These are phyloP conservation scores for Cotesia vestalis DNA, from an alignment of 1,140 invertebrate species.

Conservation along the genomic window DNA sequence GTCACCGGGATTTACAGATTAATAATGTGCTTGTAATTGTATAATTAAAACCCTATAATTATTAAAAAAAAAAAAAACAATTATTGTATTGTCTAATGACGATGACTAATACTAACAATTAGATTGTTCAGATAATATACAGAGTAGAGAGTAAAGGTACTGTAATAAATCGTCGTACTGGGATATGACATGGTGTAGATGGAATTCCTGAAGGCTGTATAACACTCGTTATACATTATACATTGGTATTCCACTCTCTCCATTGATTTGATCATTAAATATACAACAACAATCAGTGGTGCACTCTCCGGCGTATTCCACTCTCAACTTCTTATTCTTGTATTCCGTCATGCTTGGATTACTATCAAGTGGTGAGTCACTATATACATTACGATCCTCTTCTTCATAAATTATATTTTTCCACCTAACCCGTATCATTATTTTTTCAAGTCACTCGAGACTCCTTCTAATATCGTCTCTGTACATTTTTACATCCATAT, in stretches of 20 bases:
- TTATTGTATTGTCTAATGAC: too few relatives aligned
- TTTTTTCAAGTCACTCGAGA: too few relatives aligned
- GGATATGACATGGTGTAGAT: conserved; percentile 18
- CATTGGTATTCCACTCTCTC: conserved; percentile 32
- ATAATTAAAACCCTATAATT: too few relatives aligned
- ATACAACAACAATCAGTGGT: conserved; percentile 31
- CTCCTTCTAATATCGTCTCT: too few relatives aligned
- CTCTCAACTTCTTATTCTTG: not conserved
- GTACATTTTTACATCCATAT: not conserved
- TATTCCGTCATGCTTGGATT: conserved; percentile 34
- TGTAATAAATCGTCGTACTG: too few relatives aligned
- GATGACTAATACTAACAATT: too few relatives aligned
- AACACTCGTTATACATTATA: conserved; percentile 23
- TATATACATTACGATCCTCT: conserved; percentile 18
- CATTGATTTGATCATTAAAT: conserved; percentile 33
- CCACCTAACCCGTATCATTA: too few relatives aligned
- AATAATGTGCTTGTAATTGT: too few relatives aligned
- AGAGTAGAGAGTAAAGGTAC: too few relatives aligned
- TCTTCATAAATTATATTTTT: conserved; percentile 1
- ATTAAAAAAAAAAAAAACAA: too few relatives aligned
- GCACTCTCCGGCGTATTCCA: not conserved
- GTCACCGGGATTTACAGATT: too few relatives aligned
- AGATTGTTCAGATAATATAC: too few relatives aligned
- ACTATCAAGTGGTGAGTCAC: conserved; percentile 38
- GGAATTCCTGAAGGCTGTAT: conserved; percentile 27